Base-by-base conservation (phyloP, 2,113 vertebrate genomes). In the Porphyrio hochstetteri region DNA sequence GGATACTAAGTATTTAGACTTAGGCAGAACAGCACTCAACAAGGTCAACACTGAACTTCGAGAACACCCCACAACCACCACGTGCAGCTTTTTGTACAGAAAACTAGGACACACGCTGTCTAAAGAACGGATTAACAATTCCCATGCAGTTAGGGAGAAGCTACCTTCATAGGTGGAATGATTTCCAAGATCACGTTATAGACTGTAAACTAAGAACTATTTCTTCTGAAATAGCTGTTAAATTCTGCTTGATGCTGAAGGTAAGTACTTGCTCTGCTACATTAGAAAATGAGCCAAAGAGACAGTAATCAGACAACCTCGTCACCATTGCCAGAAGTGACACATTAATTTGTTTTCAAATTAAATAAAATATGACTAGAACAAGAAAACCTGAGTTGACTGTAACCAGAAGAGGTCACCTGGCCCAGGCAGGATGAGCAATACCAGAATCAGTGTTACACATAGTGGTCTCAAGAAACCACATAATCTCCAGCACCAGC, bases 91-190 rank as follows among this genome's bases (percentile, higher is more conserved):
- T 40, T 29, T 59, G 35, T 46, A 82, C 50, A 82, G 46, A 94
- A 63, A 2, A 12, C 53, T 0, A 64, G n/a, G 24, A 57, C 24
- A 44, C 3, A 36, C 33, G 35, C 0, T 24, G 5, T 16, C 46
- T 61, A 28, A 70, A 86, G 24, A 84, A 31, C 23, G 42, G 31
- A 64, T 59, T 20, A 71, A 3, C 27, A 74, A 84, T 20, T 35
- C 15, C 27, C 35, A 40, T n/a, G 21, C 48, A 87, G 46, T 59
- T 31, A 75, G 31, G 60, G 15, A 71, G 13, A 84, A 70, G 2
- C 46, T 21, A 21, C 13, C 27, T 52, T 52, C 50, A 65, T 0
- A 72, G 14, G 14, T 16, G 3, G 35, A 88, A 18, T 11, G 3
- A 55, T 42, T 77, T 70, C 50, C 46, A 86, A 52, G 16, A 70